Conservation (phyloP, 2,797 vertebrate species). For the Sandelia bainsii region DNA sequence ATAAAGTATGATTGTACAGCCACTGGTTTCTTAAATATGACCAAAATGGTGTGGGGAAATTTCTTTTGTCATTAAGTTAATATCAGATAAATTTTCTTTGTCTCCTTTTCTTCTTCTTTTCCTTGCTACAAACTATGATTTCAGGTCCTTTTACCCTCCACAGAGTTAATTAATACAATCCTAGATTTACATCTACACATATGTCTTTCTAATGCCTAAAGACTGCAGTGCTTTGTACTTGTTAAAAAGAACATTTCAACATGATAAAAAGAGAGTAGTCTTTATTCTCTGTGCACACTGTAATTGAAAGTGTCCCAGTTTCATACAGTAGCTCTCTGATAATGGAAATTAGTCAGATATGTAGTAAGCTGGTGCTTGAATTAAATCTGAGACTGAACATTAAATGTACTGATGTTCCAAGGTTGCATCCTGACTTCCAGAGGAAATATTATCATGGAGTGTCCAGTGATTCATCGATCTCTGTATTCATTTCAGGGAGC, state of each 20-base stretch:
- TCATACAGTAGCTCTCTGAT: slow-evolving; percentile 20
- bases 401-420: slow-evolving; percentile 16
- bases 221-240: slow-evolving; percentile 2
- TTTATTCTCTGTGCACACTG: slow-evolving; percentile 9
- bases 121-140: slow-evolving; percentile 11
- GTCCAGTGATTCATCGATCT: slow-evolving; percentile 27
- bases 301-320: slow-evolving; percentile 37
- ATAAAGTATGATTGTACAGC: neutral
- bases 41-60: neutral
- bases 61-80: neutral
- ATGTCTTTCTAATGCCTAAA: slow-evolving; percentile 30
- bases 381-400: slow-evolving; percentile 1
- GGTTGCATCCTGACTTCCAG: slow-evolving; percentile 15
- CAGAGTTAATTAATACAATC: slow-evolving; percentile 37
- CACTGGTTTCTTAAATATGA: neutral
- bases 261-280: slow-evolving; percentile 30
- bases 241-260: slow-evolving; percentile 26
- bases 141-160: neutral
- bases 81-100: slow-evolving; percentile 4
- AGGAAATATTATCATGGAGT: slow-evolving; percentile 40
- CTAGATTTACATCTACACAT: slow-evolving; percentile 12
- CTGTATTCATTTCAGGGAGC: slow-evolving; percentile 1
- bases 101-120: neutral
- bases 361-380: neutral
- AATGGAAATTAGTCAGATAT: slow-evolving; percentile 18